Percentiles rank a stretch among this genome's conserved stretches.
These are phyloP conservation scores for Eunapius fragilis DNA, from an alignment of 37 sponge, comb jelly and placozoan genomes.

Conservation along the genomic window DNA sequence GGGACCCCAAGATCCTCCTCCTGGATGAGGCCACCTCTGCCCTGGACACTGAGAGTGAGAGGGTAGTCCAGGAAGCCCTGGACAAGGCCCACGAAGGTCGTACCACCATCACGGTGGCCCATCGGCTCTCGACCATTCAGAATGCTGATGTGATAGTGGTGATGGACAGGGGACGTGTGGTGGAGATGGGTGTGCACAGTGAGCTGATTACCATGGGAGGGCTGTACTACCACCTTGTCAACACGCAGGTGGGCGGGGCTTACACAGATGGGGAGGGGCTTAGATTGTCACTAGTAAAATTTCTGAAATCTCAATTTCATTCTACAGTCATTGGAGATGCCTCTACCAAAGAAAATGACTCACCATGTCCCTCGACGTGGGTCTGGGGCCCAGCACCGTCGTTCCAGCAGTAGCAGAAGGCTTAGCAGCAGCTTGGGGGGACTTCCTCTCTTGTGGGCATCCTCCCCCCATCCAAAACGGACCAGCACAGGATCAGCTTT, in stretches of 20 bases:
- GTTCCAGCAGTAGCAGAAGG: constrained; percentile 10
- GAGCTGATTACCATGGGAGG: constrained; percentile 83
- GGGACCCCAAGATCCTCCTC: constrained; percentile 89
- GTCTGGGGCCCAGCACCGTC: not conserved
- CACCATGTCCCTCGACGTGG: not conserved
- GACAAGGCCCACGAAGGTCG: constrained; percentile 93
- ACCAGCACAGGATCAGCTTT: not conserved
- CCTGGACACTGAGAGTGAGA: constrained; percentile 92
- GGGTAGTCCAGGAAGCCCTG: constrained; percentile 87
- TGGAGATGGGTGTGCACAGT: constrained; percentile 79
- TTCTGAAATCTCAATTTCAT: no score
- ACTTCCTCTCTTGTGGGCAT: not conserved
- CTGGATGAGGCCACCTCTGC: constrained; percentile 96
- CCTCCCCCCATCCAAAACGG: not conserved
- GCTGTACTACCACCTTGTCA: constrained; percentile 91
- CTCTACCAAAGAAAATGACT: not conserved
- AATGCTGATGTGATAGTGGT: constrained; percentile 78
- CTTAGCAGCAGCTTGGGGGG: not conserved
- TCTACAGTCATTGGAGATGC: not conserved
- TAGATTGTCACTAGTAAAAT: no score
- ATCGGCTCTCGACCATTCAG: constrained; percentile 88
- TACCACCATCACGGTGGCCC: constrained; percentile 91
- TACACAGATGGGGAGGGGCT: constrained; percentile 40
- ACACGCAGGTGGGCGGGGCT: constrained; percentile 52
- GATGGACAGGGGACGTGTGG: constrained; percentile 73